A percentile compares a stretch with the other conserved stretches of the same genome.
Evolutionary conservation across 2,888 invertebrate species (phyloP).

Genomic region (Macrophya alboannulata): DNA sequence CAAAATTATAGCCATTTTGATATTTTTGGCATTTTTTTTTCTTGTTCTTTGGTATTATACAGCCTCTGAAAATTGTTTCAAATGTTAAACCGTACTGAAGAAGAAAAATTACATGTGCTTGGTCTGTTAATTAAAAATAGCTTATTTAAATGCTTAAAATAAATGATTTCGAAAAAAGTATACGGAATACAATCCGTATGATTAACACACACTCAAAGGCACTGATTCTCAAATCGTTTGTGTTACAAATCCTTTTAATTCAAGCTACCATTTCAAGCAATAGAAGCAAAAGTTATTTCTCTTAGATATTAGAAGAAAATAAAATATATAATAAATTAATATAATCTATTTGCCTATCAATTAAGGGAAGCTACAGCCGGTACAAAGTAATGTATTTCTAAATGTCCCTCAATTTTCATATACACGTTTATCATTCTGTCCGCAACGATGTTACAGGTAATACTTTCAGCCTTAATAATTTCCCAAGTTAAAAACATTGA

Average conservation of each 20-base stretch:
- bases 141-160: not conserved
- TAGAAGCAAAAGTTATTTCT: not conserved
- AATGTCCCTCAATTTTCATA: slow-evolving; percentile 87
- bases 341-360: not conserved
- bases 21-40: not conserved
- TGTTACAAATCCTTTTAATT: not conserved
- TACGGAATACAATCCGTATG: not conserved
- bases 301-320: not conserved
- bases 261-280: not conserved
- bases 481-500: slow-evolving; percentile 91
- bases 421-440: slow-evolving; percentile 89
- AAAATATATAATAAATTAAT: not conserved
- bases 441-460: slow-evolving; percentile 90
- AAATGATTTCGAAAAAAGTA: not conserved
- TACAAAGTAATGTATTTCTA: slow-evolving; percentile 91
- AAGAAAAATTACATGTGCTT: not conserved
- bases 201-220: not conserved
- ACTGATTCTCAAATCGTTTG: not conserved
- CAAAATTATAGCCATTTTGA: not conserved
- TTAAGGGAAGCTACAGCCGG: slow-evolving; percentile 83
- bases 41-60: not conserved
- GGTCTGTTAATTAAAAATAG: not conserved
- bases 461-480: slow-evolving; percentile 87
- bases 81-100: not conserved
- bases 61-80: not conserved